phyloP scores from a whole-genome alignment of 1,140 invertebrate species.

The Muscidifurax raptorellus region DNA sequence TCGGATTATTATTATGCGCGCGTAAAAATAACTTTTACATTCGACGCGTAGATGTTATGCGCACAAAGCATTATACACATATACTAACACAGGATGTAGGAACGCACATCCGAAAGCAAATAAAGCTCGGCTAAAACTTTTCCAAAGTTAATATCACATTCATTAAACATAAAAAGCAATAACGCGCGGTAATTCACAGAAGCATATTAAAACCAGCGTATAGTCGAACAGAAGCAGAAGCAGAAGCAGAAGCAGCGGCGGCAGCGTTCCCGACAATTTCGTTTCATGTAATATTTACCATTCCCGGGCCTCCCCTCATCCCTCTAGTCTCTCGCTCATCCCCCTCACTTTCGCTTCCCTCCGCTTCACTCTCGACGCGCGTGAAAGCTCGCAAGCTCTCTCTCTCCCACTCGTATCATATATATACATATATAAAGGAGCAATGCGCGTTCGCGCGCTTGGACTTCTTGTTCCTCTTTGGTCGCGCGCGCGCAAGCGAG shows the following conservation, averaged over 20 bases:
- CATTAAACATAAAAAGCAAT: constrained; percentile 1
- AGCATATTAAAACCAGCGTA: constrained; percentile 9
- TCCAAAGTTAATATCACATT: neutral
- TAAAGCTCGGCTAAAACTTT: neutral
- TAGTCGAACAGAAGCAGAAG: neutral
- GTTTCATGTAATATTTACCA: constrained; percentile 38
- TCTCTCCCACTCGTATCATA: neutral
- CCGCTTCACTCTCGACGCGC: constrained; percentile 2
- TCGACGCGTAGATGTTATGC: no score
- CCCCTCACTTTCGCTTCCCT: neutral
- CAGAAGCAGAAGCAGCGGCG: neutral
- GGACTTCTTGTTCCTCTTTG: constrained; percentile 15
- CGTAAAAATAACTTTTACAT: no score
- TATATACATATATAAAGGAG: neutral
- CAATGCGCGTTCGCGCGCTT: neutral
- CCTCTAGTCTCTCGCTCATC: neutral
- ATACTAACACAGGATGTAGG: neutral
- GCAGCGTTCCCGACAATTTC: constrained; percentile 22
- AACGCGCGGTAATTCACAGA: constrained; percentile 7
- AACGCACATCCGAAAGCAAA: neutral
- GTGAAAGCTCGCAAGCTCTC: constrained; percentile 38
- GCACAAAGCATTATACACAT: neutral
- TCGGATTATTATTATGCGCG: no score
- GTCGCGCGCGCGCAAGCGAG: neutral
- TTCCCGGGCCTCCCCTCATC: constrained; percentile 1